These are phyloP conservation scores for Cheumatopsyche charites DNA, from an alignment of 1,140 invertebrate genomes.

Conservation along the genomic window DNA sequence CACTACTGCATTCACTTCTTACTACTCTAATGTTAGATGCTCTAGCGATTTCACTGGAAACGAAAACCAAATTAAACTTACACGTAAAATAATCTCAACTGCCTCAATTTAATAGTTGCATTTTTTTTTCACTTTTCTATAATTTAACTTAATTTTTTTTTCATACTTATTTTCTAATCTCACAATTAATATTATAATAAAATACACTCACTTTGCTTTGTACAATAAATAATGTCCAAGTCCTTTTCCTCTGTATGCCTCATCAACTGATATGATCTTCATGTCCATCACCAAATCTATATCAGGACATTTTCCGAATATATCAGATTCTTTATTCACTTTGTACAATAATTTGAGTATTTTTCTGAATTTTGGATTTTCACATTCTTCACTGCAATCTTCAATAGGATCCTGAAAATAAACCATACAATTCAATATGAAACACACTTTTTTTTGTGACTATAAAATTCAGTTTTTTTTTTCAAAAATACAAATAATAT, in stretches of 20 bases:
- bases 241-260: constrained; percentile 68
- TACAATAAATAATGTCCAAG: constrained; percentile 54
- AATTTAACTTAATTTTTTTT: too few relatives aligned
- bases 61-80: constrained; percentile 38
- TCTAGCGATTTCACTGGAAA: constrained; percentile 63
- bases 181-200: too few relatives aligned
- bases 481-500: background rate
- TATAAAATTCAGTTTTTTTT: background rate
- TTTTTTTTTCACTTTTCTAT: too few relatives aligned
- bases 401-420: constrained; percentile 20
- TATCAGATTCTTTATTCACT: constrained; percentile 63
- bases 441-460: background rate
- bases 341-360: constrained; percentile 67
- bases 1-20: constrained; percentile 64
- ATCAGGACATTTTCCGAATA: constrained; percentile 63
- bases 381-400: constrained; percentile 60
- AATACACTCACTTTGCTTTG: constrained; percentile 9
- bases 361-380: constrained; percentile 66
- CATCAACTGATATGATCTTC: constrained; percentile 71
- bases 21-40: constrained; percentile 57
- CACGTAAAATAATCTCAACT: too few relatives aligned
- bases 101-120: constrained; percentile 25
- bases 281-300: constrained; percentile 65
- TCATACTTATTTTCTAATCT: too few relatives aligned
- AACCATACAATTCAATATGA: background rate